A percentile compares a stretch with the other conserved stretches of the same genome.
phyloP scores from a whole-genome alignment of 2,888 invertebrate species.

The Melanophora roralis region DNA sequence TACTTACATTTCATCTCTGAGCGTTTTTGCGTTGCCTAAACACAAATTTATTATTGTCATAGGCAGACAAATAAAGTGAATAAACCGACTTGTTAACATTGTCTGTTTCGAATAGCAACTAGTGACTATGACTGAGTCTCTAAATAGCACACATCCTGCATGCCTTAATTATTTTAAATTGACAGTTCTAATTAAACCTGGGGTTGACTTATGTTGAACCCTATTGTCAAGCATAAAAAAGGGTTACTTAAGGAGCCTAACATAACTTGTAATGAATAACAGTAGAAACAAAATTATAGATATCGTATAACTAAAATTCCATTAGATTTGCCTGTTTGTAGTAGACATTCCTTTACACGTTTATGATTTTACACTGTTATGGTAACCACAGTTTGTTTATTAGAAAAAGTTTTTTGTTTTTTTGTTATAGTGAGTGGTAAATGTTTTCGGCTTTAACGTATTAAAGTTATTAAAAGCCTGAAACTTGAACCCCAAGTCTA shows the following conservation, averaged over 20 bases:
- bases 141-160: conserved; percentile 6
- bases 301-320: conserved; percentile 2
- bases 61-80: background rate
- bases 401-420: background rate
- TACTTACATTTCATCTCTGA: conserved; percentile 17
- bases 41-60: background rate
- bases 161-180: conserved; percentile 14
- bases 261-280: conserved; percentile 13
- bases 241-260: conserved; percentile 10
- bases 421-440: conserved; percentile 7
- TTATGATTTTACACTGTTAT: conserved; percentile 21
- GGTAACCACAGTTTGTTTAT: conserved; percentile 35
- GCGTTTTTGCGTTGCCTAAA: background rate
- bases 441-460: background rate
- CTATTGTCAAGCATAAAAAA: conserved; percentile 18
- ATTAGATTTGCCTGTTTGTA: background rate
- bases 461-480: too few species aligned
- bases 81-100: conserved; percentile 25
- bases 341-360: background rate
- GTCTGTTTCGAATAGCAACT: conserved; percentile 18
- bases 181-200: conserved; percentile 52
- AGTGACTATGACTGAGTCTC: conserved; percentile 3
- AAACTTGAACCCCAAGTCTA: too few species aligned
- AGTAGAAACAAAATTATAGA: background rate
- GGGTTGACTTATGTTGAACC: conserved; percentile 33